Evolutionary conservation across 2,113 vertebrate species (phyloP).

Genomic region (Thamnophis sirtalis): DNA sequence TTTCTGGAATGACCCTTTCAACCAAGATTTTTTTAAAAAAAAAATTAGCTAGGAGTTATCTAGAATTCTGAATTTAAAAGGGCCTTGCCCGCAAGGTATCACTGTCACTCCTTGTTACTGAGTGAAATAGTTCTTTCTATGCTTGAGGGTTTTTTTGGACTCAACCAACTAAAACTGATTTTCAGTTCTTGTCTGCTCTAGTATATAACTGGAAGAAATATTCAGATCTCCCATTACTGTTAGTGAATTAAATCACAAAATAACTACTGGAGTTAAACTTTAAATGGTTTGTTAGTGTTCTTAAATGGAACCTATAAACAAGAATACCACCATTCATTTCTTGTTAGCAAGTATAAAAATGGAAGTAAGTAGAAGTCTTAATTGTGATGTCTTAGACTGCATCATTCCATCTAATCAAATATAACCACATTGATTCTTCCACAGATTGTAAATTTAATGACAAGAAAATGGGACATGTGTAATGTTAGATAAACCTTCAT

Average conservation of each 20-base stretch:
- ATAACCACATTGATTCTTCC: background rate
- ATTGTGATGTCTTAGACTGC: background rate
- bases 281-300: background rate
- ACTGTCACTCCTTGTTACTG: background rate
- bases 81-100: background rate
- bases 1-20: background rate
- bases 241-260: conserved; percentile 7
- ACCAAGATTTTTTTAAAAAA: background rate
- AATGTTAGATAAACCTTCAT: conserved; percentile 28
- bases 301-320: background rate
- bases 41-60: background rate
- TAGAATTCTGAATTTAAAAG: background rate
- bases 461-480: conserved; percentile 11
- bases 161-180: background rate
- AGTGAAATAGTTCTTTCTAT: background rate
- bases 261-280: conserved; percentile 5
- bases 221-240: background rate
- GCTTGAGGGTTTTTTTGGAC: too few species aligned
- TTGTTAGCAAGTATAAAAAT: conserved; percentile 7
- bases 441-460: conserved; percentile 12
- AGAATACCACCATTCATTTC: background rate
- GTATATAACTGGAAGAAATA: background rate
- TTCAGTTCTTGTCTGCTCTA: background rate
- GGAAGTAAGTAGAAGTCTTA: conserved; percentile 6
- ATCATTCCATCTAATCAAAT: background rate